A percentile compares a stretch with the other conserved stretches of the same genome.
Conservation (phyloP, 2,888 invertebrate genomes). For the Brachyopa scutellaris region DNA sequence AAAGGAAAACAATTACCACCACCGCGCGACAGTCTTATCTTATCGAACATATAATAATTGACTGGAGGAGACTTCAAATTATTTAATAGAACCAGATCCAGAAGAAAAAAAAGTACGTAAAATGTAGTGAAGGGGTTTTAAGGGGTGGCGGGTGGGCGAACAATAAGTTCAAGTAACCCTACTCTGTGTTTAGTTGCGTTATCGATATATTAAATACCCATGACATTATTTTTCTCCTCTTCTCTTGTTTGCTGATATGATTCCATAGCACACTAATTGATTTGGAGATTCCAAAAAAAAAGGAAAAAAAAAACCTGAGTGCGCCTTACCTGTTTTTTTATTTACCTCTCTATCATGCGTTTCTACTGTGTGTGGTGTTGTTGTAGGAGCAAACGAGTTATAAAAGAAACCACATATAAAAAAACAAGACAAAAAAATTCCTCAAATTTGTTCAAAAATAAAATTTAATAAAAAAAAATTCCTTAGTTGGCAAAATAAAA, state of each 20-base stretch:
- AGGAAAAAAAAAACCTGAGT: constrained; percentile 19
- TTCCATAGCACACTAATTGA: constrained; percentile 44
- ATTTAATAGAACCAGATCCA: constrained; percentile 18
- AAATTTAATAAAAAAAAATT: constrained; percentile 22
- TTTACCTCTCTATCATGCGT: constrained; percentile 21
- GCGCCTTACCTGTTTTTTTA: constrained; percentile 50
- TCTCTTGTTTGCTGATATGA: constrained; percentile 51
- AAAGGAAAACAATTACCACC: constrained; percentile 26
- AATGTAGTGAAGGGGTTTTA: neutral
- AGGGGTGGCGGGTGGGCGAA: neutral
- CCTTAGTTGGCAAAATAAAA: constrained; percentile 51
- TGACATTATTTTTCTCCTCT: constrained; percentile 41
- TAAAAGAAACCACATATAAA: constrained; percentile 2
- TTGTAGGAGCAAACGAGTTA: constrained; percentile 23
- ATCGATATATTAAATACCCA: constrained; percentile 52
- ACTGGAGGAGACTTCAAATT: constrained; percentile 25
- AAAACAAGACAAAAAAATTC: constrained; percentile 36
- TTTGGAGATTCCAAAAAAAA: constrained; percentile 41
- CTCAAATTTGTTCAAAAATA: constrained; percentile 43
- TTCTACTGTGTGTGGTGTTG: constrained; percentile 3
- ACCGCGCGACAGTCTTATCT: constrained; percentile 45
- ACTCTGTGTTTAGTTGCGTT: constrained; percentile 26
- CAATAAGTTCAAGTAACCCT: constrained; percentile 52
- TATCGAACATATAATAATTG: constrained; percentile 23
- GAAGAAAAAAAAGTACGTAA: constrained; percentile 30